Evolutionary conservation across 2,888 invertebrate species (phyloP).

Genomic region (Lissonota sp.): DNA sequence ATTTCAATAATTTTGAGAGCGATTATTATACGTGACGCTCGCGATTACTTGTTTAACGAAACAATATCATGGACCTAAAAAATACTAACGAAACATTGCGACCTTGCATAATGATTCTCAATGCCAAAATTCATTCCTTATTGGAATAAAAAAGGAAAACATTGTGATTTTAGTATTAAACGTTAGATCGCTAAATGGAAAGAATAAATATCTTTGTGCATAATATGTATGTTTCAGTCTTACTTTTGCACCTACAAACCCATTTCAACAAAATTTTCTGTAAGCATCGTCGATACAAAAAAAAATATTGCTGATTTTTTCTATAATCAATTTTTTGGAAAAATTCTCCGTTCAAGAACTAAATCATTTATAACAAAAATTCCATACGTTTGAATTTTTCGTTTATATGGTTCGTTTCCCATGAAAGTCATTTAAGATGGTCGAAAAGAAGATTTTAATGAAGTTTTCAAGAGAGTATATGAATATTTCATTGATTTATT

Average conservation of each 20-base stretch:
- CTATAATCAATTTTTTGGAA: too few relatives aligned
- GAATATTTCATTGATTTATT: neutral
- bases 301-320: too few relatives aligned
- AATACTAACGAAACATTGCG: constrained; percentile 9
- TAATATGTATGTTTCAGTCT: neutral
- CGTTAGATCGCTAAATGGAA: constrained; percentile 41
- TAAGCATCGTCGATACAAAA: too few relatives aligned
- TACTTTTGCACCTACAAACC: too few relatives aligned
- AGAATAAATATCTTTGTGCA: constrained; percentile 52
- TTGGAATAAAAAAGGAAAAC: constrained; percentile 15
- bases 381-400: neutral
- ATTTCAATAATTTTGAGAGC: constrained; percentile 8
- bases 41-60: constrained; percentile 7
- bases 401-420: neutral
- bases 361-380: too few relatives aligned
- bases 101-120: constrained; percentile 18
- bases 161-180: constrained; percentile 61
- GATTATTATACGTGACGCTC: neutral
- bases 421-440: too few relatives aligned
- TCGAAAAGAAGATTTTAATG: too few relatives aligned
- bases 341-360: too few relatives aligned
- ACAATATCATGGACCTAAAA: neutral
- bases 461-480: too few relatives aligned
- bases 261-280: neutral
- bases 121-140: constrained; percentile 5